phyloP scores from a whole-genome alignment of 2,888 invertebrate species.

The Drosophila tanythrix region DNA sequence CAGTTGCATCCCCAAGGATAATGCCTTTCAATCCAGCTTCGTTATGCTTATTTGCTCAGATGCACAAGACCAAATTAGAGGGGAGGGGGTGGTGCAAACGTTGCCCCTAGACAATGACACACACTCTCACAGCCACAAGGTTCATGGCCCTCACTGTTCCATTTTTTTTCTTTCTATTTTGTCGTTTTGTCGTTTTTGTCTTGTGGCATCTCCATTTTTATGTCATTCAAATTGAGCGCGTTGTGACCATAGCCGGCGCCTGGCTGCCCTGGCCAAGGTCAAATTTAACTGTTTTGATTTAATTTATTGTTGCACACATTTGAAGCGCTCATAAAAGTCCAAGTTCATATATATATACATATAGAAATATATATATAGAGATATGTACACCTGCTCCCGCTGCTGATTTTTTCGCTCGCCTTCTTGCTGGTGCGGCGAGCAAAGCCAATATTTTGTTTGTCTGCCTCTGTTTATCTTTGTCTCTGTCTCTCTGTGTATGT shows the following conservation, averaged over 20 bases:
- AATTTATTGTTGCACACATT: constrained; percentile 77
- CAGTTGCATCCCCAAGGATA: constrained; percentile 65
- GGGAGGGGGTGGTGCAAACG: background rate
- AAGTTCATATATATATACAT: constrained; percentile 23
- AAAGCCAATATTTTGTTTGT: constrained; percentile 75
- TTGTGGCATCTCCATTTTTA: constrained; percentile 23
- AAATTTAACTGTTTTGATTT: constrained; percentile 76
- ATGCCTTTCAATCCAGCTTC: constrained; percentile 53
- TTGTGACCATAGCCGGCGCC: constrained; percentile 34
- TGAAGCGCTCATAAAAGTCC: constrained; percentile 62
- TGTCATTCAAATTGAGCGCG: constrained; percentile 39
- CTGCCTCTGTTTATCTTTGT: constrained; percentile 71
- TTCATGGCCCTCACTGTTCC: constrained; percentile 54
- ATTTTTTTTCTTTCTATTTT: background rate
- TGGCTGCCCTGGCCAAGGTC: constrained; percentile 65
- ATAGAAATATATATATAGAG: constrained; percentile 19
- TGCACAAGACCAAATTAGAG: constrained; percentile 40
- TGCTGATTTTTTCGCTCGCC: constrained; percentile 15
- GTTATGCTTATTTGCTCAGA: constrained; percentile 71
- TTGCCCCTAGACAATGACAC: constrained; percentile 50
- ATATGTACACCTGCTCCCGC: constrained; percentile 48
- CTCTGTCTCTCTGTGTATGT: constrained; percentile 58
- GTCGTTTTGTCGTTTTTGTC: background rate
- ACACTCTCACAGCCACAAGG: constrained; percentile 36
- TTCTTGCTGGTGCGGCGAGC: constrained; percentile 44